phyloP scores from a whole-genome alignment of 2,797 vertebrate genomes.

The Tolypeutes matacus region DNA sequence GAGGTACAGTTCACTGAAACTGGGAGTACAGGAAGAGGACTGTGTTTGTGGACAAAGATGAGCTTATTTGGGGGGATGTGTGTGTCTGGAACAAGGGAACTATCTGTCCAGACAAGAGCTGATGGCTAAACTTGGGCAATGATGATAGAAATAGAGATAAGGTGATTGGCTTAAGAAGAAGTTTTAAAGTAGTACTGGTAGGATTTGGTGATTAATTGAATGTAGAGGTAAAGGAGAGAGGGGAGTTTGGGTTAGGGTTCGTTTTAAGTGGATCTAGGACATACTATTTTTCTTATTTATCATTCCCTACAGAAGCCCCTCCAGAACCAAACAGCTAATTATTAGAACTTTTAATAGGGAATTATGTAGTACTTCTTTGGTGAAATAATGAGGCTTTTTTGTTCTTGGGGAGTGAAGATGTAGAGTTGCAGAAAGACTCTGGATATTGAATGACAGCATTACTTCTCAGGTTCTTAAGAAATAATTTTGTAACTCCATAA shows the following conservation, averaged over 20 bases:
- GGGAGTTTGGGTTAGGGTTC: neutral
- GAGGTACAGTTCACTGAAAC: neutral
- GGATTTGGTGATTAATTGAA: neutral
- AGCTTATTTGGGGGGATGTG: neutral
- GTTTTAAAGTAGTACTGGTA: neutral
- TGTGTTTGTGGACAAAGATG: neutral
- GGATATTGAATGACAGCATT: neutral
- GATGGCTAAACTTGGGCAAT: neutral
- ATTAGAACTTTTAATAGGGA: neutral
- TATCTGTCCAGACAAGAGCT: neutral
- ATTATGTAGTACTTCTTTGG: neutral
- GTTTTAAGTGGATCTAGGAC: neutral
- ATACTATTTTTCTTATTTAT: neutral
- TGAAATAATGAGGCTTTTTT: neutral
- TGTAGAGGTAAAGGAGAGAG: neutral
- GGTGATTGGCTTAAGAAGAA: neutral
- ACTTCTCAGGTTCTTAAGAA: neutral
- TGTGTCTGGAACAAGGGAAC: neutral
- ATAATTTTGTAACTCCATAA: neutral
- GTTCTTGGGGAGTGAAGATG: neutral
- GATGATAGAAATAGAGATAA: neutral
- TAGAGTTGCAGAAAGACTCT: neutral
- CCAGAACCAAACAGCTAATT: neutral
- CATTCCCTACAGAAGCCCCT: neutral
- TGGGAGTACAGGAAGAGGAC: neutral